Evolutionary conservation across 2,113 vertebrate species (phyloP).

Genomic region (Nothoprocta pentlandii): DNA sequence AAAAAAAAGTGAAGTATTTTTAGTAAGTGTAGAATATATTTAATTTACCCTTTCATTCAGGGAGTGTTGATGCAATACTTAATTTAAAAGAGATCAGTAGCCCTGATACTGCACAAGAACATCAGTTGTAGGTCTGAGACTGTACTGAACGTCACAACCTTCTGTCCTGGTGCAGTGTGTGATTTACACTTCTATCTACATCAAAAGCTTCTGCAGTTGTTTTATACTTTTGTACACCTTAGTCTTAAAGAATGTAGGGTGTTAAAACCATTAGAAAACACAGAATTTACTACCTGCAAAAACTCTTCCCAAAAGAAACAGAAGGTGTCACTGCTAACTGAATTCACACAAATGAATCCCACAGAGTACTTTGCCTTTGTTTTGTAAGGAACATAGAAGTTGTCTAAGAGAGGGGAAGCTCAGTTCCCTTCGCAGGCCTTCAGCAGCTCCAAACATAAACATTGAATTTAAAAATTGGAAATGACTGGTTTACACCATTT

Average conservation of each 20-base stretch:
- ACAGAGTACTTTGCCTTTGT: constrained; percentile 19
- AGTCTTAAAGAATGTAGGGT: background rate
- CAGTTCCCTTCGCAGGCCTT: background rate
- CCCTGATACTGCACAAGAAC: background rate
- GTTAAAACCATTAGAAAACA: background rate
- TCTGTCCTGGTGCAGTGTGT: background rate
- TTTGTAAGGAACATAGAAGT: constrained; percentile 27
- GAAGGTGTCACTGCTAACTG: constrained; percentile 73
- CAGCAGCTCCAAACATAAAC: background rate
- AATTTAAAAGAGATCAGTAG: background rate
- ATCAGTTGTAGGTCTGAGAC: background rate
- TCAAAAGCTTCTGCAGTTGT: background rate
- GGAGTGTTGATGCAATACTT: background rate
- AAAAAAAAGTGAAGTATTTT: background rate
- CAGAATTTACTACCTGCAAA: constrained; percentile 26
- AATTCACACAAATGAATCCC: constrained; percentile 48
- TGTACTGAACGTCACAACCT: background rate
- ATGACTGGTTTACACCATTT: background rate
- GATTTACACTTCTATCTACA: background rate
- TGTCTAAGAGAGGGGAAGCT: background rate
- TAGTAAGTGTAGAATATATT: background rate
- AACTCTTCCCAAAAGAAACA: constrained; percentile 67
- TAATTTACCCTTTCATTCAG: background rate
- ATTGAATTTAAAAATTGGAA: background rate
- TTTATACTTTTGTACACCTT: background rate